phyloP scores from a whole-genome alignment of 2,797 vertebrate genomes.

The Sebastes minor region DNA sequence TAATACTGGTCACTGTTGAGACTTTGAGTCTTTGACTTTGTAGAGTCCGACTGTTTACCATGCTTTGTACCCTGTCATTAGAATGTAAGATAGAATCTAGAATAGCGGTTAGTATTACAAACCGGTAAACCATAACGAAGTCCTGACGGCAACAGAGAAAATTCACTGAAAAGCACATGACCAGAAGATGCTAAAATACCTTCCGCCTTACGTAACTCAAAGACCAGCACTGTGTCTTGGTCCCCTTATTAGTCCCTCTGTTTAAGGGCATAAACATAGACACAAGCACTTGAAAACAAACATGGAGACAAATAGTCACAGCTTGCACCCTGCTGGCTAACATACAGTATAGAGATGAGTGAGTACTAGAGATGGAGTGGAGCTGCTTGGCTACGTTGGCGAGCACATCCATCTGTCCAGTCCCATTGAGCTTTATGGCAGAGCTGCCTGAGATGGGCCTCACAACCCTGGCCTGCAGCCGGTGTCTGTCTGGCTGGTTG shows the following conservation, averaged over 20 bases:
- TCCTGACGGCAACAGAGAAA: too few relatives aligned
- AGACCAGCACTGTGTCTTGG: too few relatives aligned
- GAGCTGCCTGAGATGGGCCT: slow-evolving; percentile 10
- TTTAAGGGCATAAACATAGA: too few relatives aligned
- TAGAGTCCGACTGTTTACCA: too few relatives aligned
- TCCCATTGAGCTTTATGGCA: slow-evolving; percentile 31
- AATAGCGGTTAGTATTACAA: too few relatives aligned
- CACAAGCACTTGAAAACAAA: background rate
- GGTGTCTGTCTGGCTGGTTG: slow-evolving; percentile 9
- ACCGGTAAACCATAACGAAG: too few relatives aligned
- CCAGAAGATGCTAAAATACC: too few relatives aligned
- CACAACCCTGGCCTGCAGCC: background rate
- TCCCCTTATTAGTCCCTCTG: too few relatives aligned
- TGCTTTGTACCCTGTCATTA: too few relatives aligned
- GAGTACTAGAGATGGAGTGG: slow-evolving; percentile 19
- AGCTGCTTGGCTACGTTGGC: slow-evolving; percentile 16
- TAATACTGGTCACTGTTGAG: background rate
- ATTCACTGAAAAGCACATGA: too few relatives aligned
- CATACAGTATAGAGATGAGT: slow-evolving; percentile 1
- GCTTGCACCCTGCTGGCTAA: slow-evolving; percentile 13
- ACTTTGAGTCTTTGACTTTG: background rate
- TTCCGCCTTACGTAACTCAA: too few relatives aligned
- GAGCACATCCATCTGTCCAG: slow-evolving; percentile 44
- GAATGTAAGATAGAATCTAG: too few relatives aligned
- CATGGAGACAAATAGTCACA: background rate